Conservation (phyloP, 1,140 invertebrate genomes). For the Musca domestica region DNA sequence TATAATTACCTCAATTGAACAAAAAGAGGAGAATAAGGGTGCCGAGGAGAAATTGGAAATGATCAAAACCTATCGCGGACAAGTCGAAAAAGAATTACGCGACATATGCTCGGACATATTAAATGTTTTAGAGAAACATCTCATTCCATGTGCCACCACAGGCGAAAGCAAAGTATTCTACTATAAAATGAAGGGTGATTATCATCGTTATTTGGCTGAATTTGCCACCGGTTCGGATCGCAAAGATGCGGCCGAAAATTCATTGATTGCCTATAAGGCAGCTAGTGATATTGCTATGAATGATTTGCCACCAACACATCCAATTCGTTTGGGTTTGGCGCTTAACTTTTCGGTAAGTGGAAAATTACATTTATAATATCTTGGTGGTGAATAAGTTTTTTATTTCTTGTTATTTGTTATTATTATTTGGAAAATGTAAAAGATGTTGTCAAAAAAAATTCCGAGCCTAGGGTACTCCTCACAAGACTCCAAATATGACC, state of each 20-base stretch:
- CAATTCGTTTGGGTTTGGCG: constrained; percentile 85
- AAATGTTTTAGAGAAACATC: constrained; percentile 86
- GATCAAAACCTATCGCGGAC: constrained; percentile 89
- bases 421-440: no score
- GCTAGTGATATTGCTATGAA: constrained; percentile 96
- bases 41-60: constrained; percentile 88
- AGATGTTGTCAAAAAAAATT: no score
- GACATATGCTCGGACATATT: constrained; percentile 97
- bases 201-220: constrained; percentile 95
- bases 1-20: constrained; percentile 95
- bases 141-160: constrained; percentile 86
- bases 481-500: no score
- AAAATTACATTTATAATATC: no score
- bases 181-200: constrained; percentile 98
- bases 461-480: no score
- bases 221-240: constrained; percentile 93
- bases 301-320: constrained; percentile 96
- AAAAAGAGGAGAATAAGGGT: constrained; percentile 75
- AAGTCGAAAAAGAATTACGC: constrained; percentile 93
- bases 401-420: no score
- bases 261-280: constrained; percentile 93
- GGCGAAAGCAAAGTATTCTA: constrained; percentile 98
- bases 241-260: constrained; percentile 94
- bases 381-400: no score
- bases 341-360: constrained; percentile 84